phyloP scores from a whole-genome alignment of 2,888 invertebrate genomes.

The Apocheima hispidaria region DNA sequence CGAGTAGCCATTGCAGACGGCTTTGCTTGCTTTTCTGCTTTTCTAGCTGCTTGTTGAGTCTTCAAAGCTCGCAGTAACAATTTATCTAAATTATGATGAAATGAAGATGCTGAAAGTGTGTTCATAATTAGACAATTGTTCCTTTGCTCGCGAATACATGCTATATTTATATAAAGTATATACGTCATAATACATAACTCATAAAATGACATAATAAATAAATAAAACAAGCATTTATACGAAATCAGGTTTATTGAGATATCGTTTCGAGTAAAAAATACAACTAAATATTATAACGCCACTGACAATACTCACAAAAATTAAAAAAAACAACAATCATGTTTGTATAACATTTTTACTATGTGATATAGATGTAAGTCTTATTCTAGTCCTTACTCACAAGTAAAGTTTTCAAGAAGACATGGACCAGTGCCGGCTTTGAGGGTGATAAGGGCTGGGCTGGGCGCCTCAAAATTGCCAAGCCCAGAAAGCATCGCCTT shows the following conservation, averaged over 20 bases:
- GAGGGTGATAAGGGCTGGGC: too few species aligned
- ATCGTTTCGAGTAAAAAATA: constrained; percentile 26
- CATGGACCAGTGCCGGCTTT: too few species aligned
- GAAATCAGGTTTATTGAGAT: constrained; percentile 40
- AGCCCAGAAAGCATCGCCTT: too few species aligned
- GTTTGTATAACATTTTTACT: background rate
- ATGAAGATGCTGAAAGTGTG: background rate
- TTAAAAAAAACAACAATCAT: background rate
- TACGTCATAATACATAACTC: background rate
- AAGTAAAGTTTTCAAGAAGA: background rate
- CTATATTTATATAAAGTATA: background rate
- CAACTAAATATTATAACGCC: constrained; percentile 30
- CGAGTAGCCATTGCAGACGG: background rate
- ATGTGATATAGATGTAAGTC: background rate
- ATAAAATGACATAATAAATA: background rate
- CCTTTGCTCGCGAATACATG: background rate
- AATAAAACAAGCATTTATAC: constrained; percentile 29
- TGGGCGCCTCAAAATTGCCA: too few species aligned
- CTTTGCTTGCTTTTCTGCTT: background rate
- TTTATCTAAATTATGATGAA: background rate
- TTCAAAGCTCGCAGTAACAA: constrained; percentile 9
- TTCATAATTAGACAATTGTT: background rate
- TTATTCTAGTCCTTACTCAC: background rate
- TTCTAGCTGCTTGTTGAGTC: background rate
- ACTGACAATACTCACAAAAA: constrained; percentile 3